Evolutionary conservation across 2,113 vertebrate genomes (phyloP).

Genomic region (Rhipidura dahli): DNA sequence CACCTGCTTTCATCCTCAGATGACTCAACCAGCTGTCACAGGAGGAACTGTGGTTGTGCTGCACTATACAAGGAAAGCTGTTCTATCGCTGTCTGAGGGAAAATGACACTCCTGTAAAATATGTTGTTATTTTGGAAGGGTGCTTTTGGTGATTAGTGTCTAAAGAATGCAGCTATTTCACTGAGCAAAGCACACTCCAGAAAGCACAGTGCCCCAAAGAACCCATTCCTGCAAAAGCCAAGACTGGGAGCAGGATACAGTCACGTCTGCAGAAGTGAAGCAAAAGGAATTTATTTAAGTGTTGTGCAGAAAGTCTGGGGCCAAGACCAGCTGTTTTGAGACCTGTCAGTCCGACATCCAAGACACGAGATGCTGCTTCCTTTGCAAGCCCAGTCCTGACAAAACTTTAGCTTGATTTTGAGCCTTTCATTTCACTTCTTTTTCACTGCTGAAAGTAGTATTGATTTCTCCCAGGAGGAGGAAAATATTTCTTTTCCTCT

Average conservation of each 20-base stretch:
- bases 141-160: neutral
- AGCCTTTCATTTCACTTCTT: neutral
- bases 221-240: neutral
- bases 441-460: neutral
- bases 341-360: neutral
- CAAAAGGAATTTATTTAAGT: neutral
- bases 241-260: neutral
- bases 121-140: neutral
- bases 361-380: neutral
- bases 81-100: neutral
- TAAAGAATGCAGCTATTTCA: neutral
- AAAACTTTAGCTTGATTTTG: neutral
- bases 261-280: neutral
- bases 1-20: neutral
- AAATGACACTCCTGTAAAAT: neutral
- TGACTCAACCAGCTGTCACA: neutral
- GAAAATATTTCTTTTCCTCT: constrained; percentile 9
- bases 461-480: neutral
- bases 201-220: neutral
- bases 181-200: neutral
- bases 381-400: neutral
- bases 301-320: neutral
- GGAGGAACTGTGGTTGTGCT: neutral
- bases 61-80: neutral
- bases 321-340: neutral